These are phyloP conservation scores for Scalopus aquaticus DNA, from an alignment of 2,113 vertebrate genomes.

Conservation along the genomic window DNA sequence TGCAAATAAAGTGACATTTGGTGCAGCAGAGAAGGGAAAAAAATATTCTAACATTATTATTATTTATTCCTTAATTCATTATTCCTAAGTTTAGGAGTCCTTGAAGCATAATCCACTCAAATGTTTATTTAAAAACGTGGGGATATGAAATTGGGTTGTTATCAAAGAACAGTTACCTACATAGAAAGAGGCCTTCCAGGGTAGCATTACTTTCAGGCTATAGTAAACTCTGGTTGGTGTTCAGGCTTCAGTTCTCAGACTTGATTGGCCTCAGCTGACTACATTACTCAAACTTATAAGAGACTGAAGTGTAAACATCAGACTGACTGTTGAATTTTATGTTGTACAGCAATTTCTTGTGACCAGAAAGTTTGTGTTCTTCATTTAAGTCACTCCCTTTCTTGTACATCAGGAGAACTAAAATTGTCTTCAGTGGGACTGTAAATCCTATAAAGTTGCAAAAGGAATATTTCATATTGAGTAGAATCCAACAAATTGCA, in stretches of 20 bases:
- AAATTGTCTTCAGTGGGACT: not conserved
- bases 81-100: not conserved
- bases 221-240: not conserved
- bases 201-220: not conserved
- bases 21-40: too few relatives aligned
- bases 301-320: not conserved
- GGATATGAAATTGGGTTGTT: not conserved
- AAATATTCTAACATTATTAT: too few relatives aligned
- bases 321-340: not conserved
- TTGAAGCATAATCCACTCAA: not conserved
- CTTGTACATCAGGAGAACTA: not conserved
- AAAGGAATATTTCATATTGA: not conserved
- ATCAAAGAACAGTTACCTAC: not conserved
- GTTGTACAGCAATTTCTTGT: not conserved
- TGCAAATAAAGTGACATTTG: too few relatives aligned
- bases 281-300: not conserved
- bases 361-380: not conserved
- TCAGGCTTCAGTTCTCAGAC: not conserved
- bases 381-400: not conserved
- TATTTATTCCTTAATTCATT: too few relatives aligned
- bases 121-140: not conserved
- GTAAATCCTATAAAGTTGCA: not conserved
- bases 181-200: not conserved
- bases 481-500: not conserved
- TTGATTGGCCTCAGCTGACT: not conserved